Evolutionary conservation across 1,140 invertebrate species (phyloP).

Genomic region (Pygmarrhopalites habei): DNA sequence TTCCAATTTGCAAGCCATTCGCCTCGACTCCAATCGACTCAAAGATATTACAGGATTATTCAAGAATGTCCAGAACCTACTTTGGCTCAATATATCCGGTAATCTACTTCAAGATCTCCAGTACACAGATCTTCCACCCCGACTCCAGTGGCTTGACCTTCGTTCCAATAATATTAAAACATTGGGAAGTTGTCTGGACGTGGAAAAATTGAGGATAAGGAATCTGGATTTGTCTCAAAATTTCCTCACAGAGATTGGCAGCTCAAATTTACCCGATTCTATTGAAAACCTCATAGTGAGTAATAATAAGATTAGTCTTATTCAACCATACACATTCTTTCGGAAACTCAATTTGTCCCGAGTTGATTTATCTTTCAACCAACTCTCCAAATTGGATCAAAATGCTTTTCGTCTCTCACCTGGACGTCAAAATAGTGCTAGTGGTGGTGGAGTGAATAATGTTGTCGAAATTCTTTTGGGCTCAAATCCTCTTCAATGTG

Average conservation of each 20-base stretch:
- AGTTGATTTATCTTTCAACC: constrained; percentile 77
- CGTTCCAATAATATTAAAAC: constrained; percentile 78
- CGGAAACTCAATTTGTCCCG: constrained; percentile 81
- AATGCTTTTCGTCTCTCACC: constrained; percentile 76
- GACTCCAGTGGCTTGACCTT: constrained; percentile 82
- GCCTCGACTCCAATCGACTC: constrained; percentile 79
- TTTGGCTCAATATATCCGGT: constrained; percentile 86
- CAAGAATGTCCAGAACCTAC: constrained; percentile 72
- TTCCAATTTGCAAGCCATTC: constrained; percentile 72
- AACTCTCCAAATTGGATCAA: constrained; percentile 72
- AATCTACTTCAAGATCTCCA: constrained; percentile 84
- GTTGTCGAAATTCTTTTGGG: constrained; percentile 86
- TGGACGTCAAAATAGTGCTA: not conserved
- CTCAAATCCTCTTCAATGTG: constrained; percentile 82
- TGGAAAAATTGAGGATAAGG: constrained; percentile 71
- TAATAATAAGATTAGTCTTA: constrained; percentile 76
- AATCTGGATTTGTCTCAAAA: constrained; percentile 81
- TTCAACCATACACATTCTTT: constrained; percentile 87
- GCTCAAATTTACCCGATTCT: constrained; percentile 72
- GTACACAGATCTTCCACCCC: constrained; percentile 80
- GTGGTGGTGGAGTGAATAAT: constrained; percentile 11
- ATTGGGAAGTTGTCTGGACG: constrained; percentile 82
- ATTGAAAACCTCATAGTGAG: constrained; percentile 75
- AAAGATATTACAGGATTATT: constrained; percentile 77
- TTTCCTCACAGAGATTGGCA: constrained; percentile 71